Evolutionary conservation across 2,888 invertebrate species (phyloP).

Genomic region (Pristionchus mayeri): DNA sequence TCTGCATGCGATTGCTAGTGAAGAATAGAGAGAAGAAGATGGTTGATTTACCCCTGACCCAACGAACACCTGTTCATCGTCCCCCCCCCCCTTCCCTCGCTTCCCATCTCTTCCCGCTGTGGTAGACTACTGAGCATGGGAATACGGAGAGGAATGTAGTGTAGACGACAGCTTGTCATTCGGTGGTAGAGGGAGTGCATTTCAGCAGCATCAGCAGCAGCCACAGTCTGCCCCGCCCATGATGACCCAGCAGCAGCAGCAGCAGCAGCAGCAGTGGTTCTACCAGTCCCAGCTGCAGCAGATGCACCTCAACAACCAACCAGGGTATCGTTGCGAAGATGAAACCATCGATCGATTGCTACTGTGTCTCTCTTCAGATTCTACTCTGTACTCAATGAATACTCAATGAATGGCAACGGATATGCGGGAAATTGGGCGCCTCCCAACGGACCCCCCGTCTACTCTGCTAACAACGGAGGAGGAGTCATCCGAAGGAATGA

Average conservation of each 20-base stretch:
- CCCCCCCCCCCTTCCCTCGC: neutral
- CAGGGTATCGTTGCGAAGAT: neutral
- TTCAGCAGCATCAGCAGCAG: neutral
- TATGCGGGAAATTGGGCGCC: neutral
- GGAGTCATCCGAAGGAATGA: neutral
- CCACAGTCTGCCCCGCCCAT: constrained; percentile 39
- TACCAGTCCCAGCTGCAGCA: neutral
- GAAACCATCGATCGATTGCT: too few relatives aligned
- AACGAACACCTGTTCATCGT: neutral
- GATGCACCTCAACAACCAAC: neutral
- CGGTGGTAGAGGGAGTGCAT: too few relatives aligned
- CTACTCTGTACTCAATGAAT: too few relatives aligned
- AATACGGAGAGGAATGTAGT: too few relatives aligned
- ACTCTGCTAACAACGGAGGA: neutral
- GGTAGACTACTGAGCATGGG: neutral
- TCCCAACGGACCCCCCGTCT: neutral
- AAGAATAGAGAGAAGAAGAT: too few relatives aligned
- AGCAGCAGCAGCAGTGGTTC: neutral
- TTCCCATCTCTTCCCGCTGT: neutral
- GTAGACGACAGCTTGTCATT: too few relatives aligned
- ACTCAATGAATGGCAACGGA: neutral
- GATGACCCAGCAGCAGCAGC: neutral
- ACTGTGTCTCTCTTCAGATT: too few relatives aligned
- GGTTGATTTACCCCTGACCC: neutral
- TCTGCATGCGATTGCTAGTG: too few relatives aligned